These are phyloP conservation scores for Elanoides forficatus DNA, from an alignment of 2,113 vertebrate species.

Conservation along the genomic window DNA sequence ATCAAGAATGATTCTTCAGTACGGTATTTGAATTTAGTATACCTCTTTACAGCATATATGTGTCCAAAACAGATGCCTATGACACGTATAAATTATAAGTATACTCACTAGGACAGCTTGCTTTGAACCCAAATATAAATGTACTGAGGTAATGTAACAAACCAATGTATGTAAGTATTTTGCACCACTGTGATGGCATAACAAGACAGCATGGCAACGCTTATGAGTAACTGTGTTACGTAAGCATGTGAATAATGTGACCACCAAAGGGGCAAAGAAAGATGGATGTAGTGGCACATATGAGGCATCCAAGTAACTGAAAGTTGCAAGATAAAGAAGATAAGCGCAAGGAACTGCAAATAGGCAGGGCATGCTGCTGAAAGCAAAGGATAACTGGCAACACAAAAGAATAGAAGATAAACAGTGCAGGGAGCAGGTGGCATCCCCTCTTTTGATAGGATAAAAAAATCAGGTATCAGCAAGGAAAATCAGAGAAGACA, in stretches of 20 bases:
- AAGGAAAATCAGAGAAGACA: background rate
- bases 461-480: background rate
- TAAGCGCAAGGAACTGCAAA: background rate
- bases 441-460: background rate
- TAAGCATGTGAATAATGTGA: background rate
- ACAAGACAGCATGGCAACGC: background rate
- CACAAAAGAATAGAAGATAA: background rate
- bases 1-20: background rate
- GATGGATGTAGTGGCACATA: no score
- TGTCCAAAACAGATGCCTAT: background rate
- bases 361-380: background rate
- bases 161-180: background rate
- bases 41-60: background rate
- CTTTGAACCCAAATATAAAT: background rate
- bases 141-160: background rate
- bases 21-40: background rate
- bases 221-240: rapidly evolving
- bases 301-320: background rate
- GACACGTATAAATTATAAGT: background rate
- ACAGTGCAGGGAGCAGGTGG: background rate
- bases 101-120: background rate
- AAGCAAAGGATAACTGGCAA: background rate
- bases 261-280: background rate
- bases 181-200: background rate
- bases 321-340: background rate